Evolutionary conservation across 2,113 vertebrate genomes (phyloP).

Genomic region (Alethe diademata): DNA sequence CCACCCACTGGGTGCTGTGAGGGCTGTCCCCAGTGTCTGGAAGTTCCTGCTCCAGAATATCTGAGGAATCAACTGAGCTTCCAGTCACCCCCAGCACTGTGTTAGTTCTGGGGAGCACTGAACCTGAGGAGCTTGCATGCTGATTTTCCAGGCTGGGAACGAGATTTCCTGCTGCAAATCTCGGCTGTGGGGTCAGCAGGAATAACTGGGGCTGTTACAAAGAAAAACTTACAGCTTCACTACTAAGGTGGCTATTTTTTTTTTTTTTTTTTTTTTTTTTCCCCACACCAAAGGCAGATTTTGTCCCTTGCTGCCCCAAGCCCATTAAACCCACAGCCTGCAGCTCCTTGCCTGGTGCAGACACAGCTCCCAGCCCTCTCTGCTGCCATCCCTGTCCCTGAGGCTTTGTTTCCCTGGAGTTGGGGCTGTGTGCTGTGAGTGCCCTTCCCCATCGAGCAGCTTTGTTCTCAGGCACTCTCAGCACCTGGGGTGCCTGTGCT

Average conservation of each 20-base stretch:
- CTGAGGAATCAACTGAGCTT: rapidly evolving
- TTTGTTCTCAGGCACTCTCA: slow-evolving; percentile 52
- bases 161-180: background rate
- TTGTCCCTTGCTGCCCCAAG: slow-evolving; percentile 21
- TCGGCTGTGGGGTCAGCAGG: background rate
- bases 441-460: slow-evolving; percentile 48
- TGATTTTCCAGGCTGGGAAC: background rate
- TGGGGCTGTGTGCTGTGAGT: background rate
- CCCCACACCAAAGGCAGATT: background rate
- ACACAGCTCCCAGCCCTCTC: background rate
- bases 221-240: background rate
- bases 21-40: background rate
- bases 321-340: background rate
- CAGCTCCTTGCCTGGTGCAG: slow-evolving; percentile 7
- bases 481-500: slow-evolving; percentile 58
- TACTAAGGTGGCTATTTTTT: background rate
- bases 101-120: background rate
- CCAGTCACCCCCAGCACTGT: rapidly evolving
- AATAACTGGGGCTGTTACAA: background rate
- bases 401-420: slow-evolving; percentile 53
- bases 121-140: background rate
- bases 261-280: no score
- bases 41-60: background rate
- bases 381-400: background rate
- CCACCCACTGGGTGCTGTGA: background rate